These are phyloP conservation scores for Lymantria dispar DNA, from an alignment of 2,888 invertebrate genomes.

Conservation along the genomic window DNA sequence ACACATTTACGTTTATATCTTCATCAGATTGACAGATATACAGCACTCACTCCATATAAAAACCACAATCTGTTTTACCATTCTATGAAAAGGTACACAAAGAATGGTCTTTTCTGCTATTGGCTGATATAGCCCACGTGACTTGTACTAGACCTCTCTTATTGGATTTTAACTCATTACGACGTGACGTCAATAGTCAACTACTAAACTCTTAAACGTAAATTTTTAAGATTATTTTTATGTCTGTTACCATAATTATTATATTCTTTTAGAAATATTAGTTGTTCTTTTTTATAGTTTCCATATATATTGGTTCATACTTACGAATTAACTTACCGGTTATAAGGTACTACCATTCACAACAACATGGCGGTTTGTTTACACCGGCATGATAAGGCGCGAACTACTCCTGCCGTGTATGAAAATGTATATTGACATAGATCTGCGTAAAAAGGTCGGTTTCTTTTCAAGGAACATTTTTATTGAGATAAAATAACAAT, in stretches of 20 bases:
- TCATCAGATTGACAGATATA: constrained; percentile 79
- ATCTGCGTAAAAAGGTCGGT: constrained; percentile 44
- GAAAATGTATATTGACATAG: constrained; percentile 30
- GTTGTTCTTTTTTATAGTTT: neutral
- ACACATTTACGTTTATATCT: constrained; percentile 83
- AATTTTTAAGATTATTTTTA: neutral
- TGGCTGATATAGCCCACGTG: constrained; percentile 80
- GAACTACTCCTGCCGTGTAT: constrained; percentile 58
- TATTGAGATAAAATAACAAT: constrained; percentile 52
- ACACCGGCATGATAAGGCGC: constrained; percentile 82
- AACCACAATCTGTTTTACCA: constrained; percentile 80
- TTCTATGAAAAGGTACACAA: constrained; percentile 80
- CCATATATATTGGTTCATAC: constrained; percentile 19
- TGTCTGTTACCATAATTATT: neutral
- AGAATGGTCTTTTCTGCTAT: constrained; percentile 76
- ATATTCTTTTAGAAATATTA: neutral
- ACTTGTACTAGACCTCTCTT: constrained; percentile 40
- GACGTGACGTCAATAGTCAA: constrained; percentile 56
- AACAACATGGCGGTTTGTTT: constrained; percentile 83
- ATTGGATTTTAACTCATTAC: constrained; percentile 61
- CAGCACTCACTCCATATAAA: constrained; percentile 80
- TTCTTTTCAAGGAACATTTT: constrained; percentile 46
- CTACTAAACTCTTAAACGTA: constrained; percentile 29
- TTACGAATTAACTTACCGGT: constrained; percentile 50
- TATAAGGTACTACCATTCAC: constrained; percentile 52